Evolutionary conservation across 2,797 vertebrate species (phyloP), one percentile per base, ranked within the genome.

Genomic region (Tachyglossus aculeatus): DNA sequence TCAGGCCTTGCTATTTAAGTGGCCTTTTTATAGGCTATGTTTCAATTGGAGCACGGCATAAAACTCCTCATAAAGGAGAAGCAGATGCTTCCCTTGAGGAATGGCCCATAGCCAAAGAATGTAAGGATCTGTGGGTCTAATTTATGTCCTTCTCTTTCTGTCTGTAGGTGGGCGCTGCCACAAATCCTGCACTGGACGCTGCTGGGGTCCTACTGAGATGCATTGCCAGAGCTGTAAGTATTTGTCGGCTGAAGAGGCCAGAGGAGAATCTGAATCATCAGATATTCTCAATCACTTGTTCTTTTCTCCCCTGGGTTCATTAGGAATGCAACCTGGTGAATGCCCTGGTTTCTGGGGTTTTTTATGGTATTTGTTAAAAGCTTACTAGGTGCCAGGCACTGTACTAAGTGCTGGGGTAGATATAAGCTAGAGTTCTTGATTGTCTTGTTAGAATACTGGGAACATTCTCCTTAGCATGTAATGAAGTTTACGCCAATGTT

Each of bases 221-320:
- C 96, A 99, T 75, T 99, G 98, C 86, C 98, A 99, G 86, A 98
- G 91, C 56, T 91, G 98, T 99, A 92, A 97, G 98, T 96, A 68
- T 66, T 39, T 45, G 21, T n/a, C 22, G 33, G 0, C 29, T 52
- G 27, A 53, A 76, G 64, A 24, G 4, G 56, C 51, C 58, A 21
- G 10, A 5, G 12, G 19, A 21, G 7, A 2, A 38, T 41, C 53
- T 47, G 33, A 22, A 2, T 45, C 21, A 6, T 29, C 33, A 45
- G 8, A 5, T 2, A 22, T 22, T 52, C 61, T 41, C 43, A 55
- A 2, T 4, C 2, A 43, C 21, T 45, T 12, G 22, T 32, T 18
- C 0, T 67, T 59, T 29, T 55, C 2, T 15, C 18, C 40, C 24
- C 45, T 75, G 24, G 60, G 29, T 0, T 5, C 31, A 57, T 61